A percentile compares a stretch with the other conserved stretches of the same genome.
phyloP scores from a whole-genome alignment of 2,113 vertebrate species.

The Chunga burmeisteri region DNA sequence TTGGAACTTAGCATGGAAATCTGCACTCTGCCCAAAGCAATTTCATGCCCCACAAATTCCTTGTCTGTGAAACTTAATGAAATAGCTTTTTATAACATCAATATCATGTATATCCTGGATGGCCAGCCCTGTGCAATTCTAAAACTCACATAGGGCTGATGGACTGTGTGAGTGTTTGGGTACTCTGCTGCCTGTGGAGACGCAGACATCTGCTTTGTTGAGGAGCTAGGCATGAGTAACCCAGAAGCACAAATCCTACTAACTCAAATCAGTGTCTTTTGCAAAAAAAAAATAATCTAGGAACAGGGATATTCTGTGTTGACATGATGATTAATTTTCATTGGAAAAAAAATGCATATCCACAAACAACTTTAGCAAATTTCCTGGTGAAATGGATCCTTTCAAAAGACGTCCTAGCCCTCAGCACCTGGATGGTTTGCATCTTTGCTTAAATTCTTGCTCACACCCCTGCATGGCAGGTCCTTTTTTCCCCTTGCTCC shows the following conservation, averaged over 20 bases:
- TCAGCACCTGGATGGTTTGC: background rate
- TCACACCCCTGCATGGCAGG: accelerated
- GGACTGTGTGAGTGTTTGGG: background rate
- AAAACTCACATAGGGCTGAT: background rate
- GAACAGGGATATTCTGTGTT: background rate
- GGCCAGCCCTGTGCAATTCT: background rate
- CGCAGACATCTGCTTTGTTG: background rate
- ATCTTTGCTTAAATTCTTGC: background rate
- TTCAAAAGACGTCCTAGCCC: background rate
- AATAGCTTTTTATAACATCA: background rate
- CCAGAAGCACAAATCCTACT: background rate
- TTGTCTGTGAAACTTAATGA: background rate
- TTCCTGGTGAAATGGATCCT: background rate
- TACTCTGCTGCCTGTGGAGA: background rate
- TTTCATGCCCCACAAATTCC: background rate
- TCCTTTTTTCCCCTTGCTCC: accelerated
- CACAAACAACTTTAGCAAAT: accelerated
- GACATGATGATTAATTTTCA: background rate
- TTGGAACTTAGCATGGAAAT: background rate
- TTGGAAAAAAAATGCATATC: background rate
- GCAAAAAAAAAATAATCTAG: background rate
- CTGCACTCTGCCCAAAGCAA: background rate
- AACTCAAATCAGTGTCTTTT: background rate
- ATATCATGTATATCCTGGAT: background rate
- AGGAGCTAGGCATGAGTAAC: background rate